Base-by-base conservation (phyloP, 2,113 vertebrate species). In the Gnathonemus echidnorhynchus region DNA sequence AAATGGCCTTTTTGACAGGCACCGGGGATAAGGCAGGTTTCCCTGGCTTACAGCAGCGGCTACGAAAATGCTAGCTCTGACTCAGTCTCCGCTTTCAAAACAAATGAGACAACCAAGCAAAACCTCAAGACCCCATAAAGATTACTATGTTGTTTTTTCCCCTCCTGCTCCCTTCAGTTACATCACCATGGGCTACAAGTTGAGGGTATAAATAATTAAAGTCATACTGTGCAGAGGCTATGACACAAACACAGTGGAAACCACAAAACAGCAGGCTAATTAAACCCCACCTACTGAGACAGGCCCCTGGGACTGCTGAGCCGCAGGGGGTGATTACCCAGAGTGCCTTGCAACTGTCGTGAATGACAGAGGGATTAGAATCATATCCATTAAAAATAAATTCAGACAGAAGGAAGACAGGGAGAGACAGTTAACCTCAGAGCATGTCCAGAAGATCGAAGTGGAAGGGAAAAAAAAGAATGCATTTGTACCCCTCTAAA, bases 151-250 rank as follows among this genome's bases (percentile, higher is more conserved):
- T 19, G 52, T 86, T 66, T 42, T 88, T 56, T 46, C 88, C 42
- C 50, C 42, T 74, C 46, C 46, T 42, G 27, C 42, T 85, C 52
- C 27, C 35, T 89, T 89, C 62, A 90, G 56, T 89, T 85, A 42
- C 85, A 85, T 85, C 77, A 50, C 89, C 46, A 85, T 48, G n/a
- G 86, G 89, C 53, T 50, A 77, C 46, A 39, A 46, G 86, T 42
- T 19, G 86, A 56, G 56, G 53, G 42, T 53, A 88, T 91, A 84
- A 90, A 88, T 91, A 88, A 90, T 91, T 91, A 91, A 88, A 88
- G 86, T 86, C 87, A 86, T 31, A 56, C 39, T 66, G 74, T 46
- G 83, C n/a, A 1, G 31, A 31, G 89, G 77, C 87, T 50, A 48
- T 90, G 89, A 86, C 87, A 88, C 66, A 74, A 80, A 74, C 46